phyloP scores from a whole-genome alignment of 2,797 vertebrate species.

The Antrozous pallidus region DNA sequence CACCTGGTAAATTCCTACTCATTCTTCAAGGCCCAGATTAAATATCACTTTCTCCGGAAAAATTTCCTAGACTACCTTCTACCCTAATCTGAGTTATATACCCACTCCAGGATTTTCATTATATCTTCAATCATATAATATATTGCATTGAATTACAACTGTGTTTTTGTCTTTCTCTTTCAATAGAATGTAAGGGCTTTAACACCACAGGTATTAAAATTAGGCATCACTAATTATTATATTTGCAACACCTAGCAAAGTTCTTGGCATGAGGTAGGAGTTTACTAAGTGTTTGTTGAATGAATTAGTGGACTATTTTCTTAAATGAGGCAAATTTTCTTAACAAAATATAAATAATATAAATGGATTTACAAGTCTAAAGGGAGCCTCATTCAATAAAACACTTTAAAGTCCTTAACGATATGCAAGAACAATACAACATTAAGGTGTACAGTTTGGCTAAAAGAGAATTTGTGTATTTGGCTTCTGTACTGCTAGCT shows the following conservation, averaged over 20 bases:
- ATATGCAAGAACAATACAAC: constrained; percentile 13
- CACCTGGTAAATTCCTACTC: background rate
- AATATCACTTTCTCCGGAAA: background rate
- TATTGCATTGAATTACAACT: background rate
- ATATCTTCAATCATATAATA: background rate
- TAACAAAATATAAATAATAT: constrained; percentile 37
- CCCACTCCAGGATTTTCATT: background rate
- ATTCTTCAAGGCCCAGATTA: background rate
- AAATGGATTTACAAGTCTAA: background rate
- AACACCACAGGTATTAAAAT: background rate
- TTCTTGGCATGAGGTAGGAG: background rate
- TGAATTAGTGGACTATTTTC: background rate
- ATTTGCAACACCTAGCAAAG: background rate
- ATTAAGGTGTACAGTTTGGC: background rate
- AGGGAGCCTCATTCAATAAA: background rate
- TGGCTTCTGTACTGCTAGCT: background rate
- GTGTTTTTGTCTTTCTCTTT: background rate
- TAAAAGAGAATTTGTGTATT: constrained; percentile 9
- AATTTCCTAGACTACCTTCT: background rate
- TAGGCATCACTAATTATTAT: background rate
- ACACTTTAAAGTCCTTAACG: background rate
- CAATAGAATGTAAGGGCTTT: background rate
- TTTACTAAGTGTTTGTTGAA: background rate
- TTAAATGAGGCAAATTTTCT: background rate
- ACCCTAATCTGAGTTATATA: background rate